Base-by-base conservation (phyloP, 2,113 vertebrate genomes). In the Oreochromis niloticus region DNA sequence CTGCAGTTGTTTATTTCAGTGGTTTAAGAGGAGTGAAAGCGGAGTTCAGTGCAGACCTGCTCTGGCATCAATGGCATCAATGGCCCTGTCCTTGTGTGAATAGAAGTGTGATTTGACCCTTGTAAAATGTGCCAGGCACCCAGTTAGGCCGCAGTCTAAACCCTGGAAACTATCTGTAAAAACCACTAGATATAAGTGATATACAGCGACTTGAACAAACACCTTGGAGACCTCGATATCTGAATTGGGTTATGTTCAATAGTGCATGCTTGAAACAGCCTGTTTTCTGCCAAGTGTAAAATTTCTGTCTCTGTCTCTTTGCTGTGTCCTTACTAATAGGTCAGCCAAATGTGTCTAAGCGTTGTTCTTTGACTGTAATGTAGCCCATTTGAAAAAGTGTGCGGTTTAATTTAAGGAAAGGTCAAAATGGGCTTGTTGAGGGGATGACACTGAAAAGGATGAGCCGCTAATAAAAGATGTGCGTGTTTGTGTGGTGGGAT, bases 101-200 rank as follows among this genome's bases (percentile, higher is more conserved):
- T 24, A 52, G 27, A n/a, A n/a, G 55, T 17, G 14, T 80, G 63
- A 66, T 34, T 55, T 36, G 22, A 81, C 36, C 71, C 88, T 87
- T 57, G 75, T 93, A 89, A 95, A 93, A 92, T 34, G 34, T 81
- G 32, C 87, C 87, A 91, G 81, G 36, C 43, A 22, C 22, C 80
- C 27, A 50, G 59, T 84, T 84, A 91, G n/a, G n/a, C 36, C 17
- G 32, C 73, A 56, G 41, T 75, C 68, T 73, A 66, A 89, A 34
- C 83, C 63, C 13, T 19, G 34, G 6, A 57, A 84, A 86, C 84
- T 48, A 52, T 61, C 56, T 61, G 41, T 22, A 27, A 11, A 73
- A 80, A 79, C 73, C 4, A 63, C 59, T 63, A 36, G 59, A 63
- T 63, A 34, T 11, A 36, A 63, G 32, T 36, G 59, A 63, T 63